phyloP scores from a whole-genome alignment of 2,113 vertebrate genomes.

The Dryoscopus gambensis region DNA sequence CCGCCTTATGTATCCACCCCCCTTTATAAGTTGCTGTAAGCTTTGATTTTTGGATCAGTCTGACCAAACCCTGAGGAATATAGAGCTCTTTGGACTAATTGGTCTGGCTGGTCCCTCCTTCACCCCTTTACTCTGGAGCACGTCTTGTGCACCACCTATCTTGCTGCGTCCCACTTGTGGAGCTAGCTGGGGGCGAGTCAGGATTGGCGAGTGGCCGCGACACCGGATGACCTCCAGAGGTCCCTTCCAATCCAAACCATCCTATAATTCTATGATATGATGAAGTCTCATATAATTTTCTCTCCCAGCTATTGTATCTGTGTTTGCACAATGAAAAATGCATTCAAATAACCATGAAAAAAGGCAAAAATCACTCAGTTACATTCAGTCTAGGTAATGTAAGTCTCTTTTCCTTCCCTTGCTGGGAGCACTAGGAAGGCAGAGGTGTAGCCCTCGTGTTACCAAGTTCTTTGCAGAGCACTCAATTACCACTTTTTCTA shows the following conservation, averaged over 20 bases:
- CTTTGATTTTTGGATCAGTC: no score
- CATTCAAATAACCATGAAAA: neutral
- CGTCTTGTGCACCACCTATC: no score
- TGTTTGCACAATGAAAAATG: neutral
- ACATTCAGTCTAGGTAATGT: neutral
- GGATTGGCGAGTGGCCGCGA: no score
- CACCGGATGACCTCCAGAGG: neutral
- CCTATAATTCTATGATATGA: neutral
- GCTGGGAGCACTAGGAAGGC: neutral
- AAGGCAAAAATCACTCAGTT: neutral
- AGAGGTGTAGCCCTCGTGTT: fast-evolving
- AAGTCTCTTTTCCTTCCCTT: neutral
- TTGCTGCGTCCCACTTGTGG: no score
- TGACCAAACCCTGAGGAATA: no score
- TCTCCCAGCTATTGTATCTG: neutral
- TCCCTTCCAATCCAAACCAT: neutral
- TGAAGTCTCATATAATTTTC: neutral
- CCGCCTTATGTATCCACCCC: no score
- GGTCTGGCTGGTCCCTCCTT: no score
- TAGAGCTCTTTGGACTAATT: no score
- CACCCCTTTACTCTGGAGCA: no score
- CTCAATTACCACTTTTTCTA: neutral
- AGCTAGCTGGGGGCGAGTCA: no score
- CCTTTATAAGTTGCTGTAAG: no score
- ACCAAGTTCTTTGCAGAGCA: neutral